These are phyloP conservation scores for Orthosia cruda DNA, from an alignment of 2,888 invertebrate species.

Conservation along the genomic window DNA sequence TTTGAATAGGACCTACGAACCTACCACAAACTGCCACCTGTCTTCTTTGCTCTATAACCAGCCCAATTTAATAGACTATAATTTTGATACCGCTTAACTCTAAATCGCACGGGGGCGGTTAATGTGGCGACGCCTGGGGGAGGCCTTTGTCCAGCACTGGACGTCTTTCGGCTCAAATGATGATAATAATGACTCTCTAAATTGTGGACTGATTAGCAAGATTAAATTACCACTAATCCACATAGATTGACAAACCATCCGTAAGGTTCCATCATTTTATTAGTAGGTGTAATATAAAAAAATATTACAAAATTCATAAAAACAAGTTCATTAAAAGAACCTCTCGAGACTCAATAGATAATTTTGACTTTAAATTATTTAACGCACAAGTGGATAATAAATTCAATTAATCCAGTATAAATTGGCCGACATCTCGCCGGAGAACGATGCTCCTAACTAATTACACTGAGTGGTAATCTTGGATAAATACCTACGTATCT, in stretches of 20 bases:
- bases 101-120: no score
- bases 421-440: constrained; percentile 48
- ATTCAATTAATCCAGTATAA: constrained; percentile 66
- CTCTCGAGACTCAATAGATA: constrained; percentile 53
- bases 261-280: background rate
- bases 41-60: no score
- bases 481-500: constrained; percentile 54
- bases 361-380: constrained; percentile 67
- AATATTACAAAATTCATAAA: constrained; percentile 31
- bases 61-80: no score
- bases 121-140: no score
- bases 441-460: constrained; percentile 60
- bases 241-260: background rate
- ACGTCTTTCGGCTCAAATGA: no score
- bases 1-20: no score
- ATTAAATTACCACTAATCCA: background rate
- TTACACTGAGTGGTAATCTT: constrained; percentile 67
- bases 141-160: no score
- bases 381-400: constrained; percentile 65
- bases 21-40: no score
- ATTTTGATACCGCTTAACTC: no score
- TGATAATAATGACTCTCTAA: no score
- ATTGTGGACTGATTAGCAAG: no score
- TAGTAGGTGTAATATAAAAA: background rate
- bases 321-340: constrained; percentile 56